A percentile compares a stretch with the other conserved stretches of the same genome.
Evolutionary conservation across 2,888 invertebrate genomes (phyloP).

Genomic region (Mythimna lalbum): DNA sequence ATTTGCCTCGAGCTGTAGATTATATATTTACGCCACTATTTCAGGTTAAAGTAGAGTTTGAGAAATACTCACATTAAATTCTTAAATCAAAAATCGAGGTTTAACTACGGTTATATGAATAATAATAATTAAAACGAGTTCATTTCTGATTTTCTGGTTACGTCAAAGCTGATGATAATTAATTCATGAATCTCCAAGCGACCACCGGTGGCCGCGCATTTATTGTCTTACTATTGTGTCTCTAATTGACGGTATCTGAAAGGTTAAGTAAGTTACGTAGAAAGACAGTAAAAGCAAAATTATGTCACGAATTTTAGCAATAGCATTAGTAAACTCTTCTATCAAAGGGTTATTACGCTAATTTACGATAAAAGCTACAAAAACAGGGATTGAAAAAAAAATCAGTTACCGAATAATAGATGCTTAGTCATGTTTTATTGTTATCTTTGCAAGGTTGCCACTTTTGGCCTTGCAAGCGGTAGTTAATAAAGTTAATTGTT

Average conservation of each 20-base stretch:
- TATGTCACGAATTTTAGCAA: background rate
- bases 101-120: too few species aligned
- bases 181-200: too few species aligned
- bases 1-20: too few species aligned
- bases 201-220: too few species aligned
- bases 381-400: slow-evolving; percentile 4
- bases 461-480: slow-evolving; percentile 21
- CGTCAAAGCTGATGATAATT: background rate
- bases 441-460: slow-evolving; percentile 2
- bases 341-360: background rate
- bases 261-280: too few species aligned
- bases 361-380: slow-evolving; percentile 4
- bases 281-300: background rate
- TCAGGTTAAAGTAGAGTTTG: too few species aligned
- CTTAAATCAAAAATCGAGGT: too few species aligned
- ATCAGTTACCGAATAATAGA: slow-evolving; percentile 12
- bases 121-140: background rate
- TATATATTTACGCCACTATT: too few species aligned
- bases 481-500: background rate
- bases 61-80: too few species aligned
- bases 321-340: background rate
- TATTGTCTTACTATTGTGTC: too few species aligned
- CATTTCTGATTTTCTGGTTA: background rate
- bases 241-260: too few species aligned
- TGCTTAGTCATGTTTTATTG: slow-evolving; percentile 32